Conservation (phyloP, 2,888 invertebrate genomes). For the Carabus problematicus region DNA sequence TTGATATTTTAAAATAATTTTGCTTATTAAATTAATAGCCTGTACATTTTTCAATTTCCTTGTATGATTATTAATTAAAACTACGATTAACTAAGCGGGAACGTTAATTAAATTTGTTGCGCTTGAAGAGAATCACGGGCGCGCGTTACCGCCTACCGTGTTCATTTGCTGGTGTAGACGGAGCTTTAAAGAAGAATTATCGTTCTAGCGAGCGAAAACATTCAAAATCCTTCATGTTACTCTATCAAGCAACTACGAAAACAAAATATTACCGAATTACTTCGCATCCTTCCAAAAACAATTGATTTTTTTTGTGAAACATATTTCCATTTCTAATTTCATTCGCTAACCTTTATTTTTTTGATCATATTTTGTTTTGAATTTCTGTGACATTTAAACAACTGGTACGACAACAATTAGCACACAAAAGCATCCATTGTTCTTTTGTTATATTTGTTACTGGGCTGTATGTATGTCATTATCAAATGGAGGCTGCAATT, state of each 20-base stretch:
- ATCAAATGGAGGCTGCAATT: slow-evolving; percentile 38
- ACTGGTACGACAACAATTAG: slow-evolving; percentile 29
- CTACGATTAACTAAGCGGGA: neutral
- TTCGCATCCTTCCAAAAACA: too few relatives aligned
- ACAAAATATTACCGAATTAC: too few relatives aligned
- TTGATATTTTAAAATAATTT: too few relatives aligned
- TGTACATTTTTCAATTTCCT: neutral
- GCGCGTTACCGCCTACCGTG: neutral
- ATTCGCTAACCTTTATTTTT: neutral
- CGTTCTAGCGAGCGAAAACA: too few relatives aligned
- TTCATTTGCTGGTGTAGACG: too few relatives aligned
- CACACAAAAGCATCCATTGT: slow-evolving; percentile 37
- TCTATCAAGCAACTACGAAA: too few relatives aligned
- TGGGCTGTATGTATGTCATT: slow-evolving; percentile 27
- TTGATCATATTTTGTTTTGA: slow-evolving; percentile 4
- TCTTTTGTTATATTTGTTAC: slow-evolving; percentile 34
- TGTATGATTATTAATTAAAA: slow-evolving; percentile 5
- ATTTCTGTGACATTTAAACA: neutral
- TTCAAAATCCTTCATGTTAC: too few relatives aligned
- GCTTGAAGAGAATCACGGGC: slow-evolving; percentile 2
- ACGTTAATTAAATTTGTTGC: slow-evolving; percentile 10
- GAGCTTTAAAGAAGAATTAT: too few relatives aligned
- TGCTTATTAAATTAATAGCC: neutral
- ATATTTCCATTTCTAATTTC: too few relatives aligned
- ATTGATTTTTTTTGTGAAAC: too few relatives aligned